These are phyloP conservation scores for Epizoanthus rinbou DNA, from an alignment of 92 coral and sea anemone species.

Conservation along the genomic window DNA sequence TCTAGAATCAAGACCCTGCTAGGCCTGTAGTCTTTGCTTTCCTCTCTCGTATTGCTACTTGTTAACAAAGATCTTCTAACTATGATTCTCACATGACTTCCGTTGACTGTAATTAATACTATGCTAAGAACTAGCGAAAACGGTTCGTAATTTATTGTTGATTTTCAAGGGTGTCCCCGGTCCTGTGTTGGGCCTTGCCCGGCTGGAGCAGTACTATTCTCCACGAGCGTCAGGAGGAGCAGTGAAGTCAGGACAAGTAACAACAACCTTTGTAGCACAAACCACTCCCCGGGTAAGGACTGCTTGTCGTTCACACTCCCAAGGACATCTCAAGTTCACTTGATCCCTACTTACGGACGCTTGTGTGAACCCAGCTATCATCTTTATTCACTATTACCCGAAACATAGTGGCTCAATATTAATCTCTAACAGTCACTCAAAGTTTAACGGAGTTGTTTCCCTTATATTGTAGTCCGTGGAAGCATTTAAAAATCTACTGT, in stretches of 20 bases:
- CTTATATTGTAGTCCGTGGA: constrained; percentile 54
- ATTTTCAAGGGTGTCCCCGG: constrained; percentile 31
- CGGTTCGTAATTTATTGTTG: neutral
- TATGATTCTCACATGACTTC: no score
- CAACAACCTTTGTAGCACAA: neutral
- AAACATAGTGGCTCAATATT: neutral
- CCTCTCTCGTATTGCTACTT: no score
- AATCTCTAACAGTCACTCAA: neutral
- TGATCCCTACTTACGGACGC: no score
- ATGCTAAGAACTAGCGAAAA: neutral
- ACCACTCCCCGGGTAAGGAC: constrained; percentile 12
- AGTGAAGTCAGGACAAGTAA: constrained; percentile 36
- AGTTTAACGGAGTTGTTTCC: neutral
- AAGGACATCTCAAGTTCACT: no score
- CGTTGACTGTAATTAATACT: neutral
- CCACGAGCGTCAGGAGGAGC: neutral
- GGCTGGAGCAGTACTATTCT: constrained; percentile 17
- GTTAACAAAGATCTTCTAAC: no score
- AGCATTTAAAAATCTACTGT: constrained; percentile 58
- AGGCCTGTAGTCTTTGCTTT: no score
- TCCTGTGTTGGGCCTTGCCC: constrained; percentile 26
- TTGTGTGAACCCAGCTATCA: no score
- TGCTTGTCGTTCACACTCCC: neutral
- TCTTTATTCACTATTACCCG: no score
- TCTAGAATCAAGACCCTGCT: no score